Base-by-base conservation (phyloP, 2,113 vertebrate species). In the Oreotragus oreotragus region DNA sequence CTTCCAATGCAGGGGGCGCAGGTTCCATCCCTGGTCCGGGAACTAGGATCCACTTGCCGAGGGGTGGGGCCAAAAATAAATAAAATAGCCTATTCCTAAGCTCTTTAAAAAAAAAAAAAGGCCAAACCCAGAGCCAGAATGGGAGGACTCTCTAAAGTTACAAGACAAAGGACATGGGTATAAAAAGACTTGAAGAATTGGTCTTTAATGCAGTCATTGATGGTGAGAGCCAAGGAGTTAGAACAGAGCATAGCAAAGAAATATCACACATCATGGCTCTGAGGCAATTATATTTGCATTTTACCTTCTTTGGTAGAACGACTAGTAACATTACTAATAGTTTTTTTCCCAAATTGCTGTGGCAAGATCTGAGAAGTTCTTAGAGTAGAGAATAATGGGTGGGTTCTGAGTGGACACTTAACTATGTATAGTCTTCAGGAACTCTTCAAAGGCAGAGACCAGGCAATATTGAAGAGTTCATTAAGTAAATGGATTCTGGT, bases 361-460 rank as follows among this genome's bases (percentile, higher is more conserved):
- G 49, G 25, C 13, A 90, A 97, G 62, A 90, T 87, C 85, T 97
- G 55, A 92, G 47, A 55, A 64, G 12, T 64, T 57, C 14, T 1
- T 16, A 73, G 17, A 51, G 53, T n/a, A 86, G 83, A 79, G 21
- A 16, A 27, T 47, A 45, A 73, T 39, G 33, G 1, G 30, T 76
- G 39, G 45, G 14, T 51, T 77, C 6, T n/a, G 1, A 27, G 27
- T 77, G 73, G 60, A 76, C 28, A 83, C 66, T 79, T 62, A 73
- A 16, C 36, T 88, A n/a, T 6, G 13, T 83, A n/a, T 60, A 55
- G 49, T 70, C 92, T 60, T 89, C 7, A 70, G 86, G 55, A 90
- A 87, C 28, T 73, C 57, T 87, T 92, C 62, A 83, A 77, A 92
- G 55, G 25, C 57, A 96, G 66, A 88, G 51, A 49, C 57, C 36